Percentiles rank a stretch among this genome's conserved stretches.
Evolutionary conservation across 2,797 vertebrate genomes (phyloP).

Genomic region (Rachycentron canadum): DNA sequence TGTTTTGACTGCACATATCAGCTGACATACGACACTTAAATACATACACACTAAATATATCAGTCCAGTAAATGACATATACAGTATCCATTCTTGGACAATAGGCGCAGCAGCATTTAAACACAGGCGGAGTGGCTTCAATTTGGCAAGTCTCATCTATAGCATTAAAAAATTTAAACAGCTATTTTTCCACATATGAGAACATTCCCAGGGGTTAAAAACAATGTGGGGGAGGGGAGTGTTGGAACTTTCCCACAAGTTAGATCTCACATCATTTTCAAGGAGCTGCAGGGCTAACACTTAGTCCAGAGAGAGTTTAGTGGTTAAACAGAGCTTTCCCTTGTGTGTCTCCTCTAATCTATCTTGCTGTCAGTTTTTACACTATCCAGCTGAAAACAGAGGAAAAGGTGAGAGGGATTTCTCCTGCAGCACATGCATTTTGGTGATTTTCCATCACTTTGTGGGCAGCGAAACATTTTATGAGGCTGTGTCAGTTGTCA

Average conservation of each 20-base stretch:
- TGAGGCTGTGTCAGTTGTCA: constrained; percentile 20
- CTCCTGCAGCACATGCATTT: neutral
- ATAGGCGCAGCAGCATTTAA: constrained; percentile 5
- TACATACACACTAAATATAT: constrained; percentile 17
- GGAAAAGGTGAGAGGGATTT: neutral
- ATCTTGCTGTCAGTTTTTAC: constrained; percentile 4
- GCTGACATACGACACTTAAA: constrained; percentile 35
- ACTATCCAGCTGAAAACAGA: neutral
- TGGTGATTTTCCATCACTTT: constrained; percentile 16
- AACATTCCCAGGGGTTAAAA: constrained; percentile 33
- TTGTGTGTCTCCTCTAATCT: constrained; percentile 30
- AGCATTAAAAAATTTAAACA: constrained; percentile 1
- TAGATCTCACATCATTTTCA: constrained; percentile 42
- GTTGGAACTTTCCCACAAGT: constrained; percentile 46
- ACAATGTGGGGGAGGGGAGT: neutral
- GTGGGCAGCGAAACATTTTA: neutral
- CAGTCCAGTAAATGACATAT: constrained; percentile 4
- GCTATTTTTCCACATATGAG: neutral
- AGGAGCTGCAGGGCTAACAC: constrained; percentile 5
- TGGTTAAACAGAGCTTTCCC: constrained; percentile 24
- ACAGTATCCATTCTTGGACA: neutral
- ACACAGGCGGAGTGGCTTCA: neutral
- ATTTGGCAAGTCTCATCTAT: constrained; percentile 8
- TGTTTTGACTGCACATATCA: constrained; percentile 45
- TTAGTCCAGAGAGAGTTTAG: constrained; percentile 35